phyloP scores from a whole-genome alignment of 2,888 invertebrate species.

The Odontocerum albicorne region DNA sequence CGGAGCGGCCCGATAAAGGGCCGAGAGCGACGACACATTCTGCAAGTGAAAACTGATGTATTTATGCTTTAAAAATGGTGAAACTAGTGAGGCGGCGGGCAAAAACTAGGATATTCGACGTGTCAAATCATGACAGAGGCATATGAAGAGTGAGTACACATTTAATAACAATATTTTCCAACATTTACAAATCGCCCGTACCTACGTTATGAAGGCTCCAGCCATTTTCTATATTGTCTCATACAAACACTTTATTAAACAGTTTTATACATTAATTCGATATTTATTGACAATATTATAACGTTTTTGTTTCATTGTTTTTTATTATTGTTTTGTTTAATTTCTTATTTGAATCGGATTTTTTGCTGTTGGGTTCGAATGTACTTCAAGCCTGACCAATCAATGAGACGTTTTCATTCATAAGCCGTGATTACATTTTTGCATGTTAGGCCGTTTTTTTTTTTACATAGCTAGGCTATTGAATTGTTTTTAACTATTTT shows the following conservation, averaged over 20 bases:
- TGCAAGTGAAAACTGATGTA: constrained; percentile 64
- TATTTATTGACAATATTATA: too few species aligned
- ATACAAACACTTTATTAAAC: constrained; percentile 8
- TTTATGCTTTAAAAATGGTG: constrained; percentile 83
- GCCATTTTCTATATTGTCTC: constrained; percentile 52
- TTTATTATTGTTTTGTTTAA: too few species aligned
- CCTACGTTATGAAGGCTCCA: constrained; percentile 49
- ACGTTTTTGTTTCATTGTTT: too few species aligned
- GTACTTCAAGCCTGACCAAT: constrained; percentile 8
- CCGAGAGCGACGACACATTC: constrained; percentile 52
- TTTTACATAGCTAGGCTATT: too few species aligned
- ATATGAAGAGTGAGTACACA: constrained; percentile 81
- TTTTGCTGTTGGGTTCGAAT: too few species aligned
- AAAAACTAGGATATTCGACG: constrained; percentile 82
- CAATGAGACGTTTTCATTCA: constrained; percentile 18
- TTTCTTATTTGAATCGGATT: too few species aligned
- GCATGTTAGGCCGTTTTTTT: too few species aligned
- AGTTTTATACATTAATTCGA: too few species aligned
- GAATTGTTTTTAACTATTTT: too few species aligned
- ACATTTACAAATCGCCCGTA: constrained; percentile 46
- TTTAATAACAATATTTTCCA: neutral
- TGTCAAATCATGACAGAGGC: constrained; percentile 89
- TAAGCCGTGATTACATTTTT: too few species aligned
- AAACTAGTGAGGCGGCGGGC: constrained; percentile 78
- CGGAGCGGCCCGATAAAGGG: constrained; percentile 49